Base-by-base conservation (phyloP, 2,888 invertebrate genomes). In the Maniola hyperantus region DNA sequence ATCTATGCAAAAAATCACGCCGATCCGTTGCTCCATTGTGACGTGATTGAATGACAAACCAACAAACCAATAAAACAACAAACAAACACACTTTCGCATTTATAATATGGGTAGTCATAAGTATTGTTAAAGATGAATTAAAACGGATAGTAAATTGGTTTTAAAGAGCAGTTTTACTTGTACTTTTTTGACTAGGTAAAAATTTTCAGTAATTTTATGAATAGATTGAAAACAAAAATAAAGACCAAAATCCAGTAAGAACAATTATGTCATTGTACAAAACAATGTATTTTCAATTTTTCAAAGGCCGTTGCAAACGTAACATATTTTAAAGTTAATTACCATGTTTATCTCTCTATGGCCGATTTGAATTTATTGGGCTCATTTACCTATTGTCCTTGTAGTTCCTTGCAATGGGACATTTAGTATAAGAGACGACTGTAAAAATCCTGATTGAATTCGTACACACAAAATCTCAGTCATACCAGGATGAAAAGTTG, bases 361-460 rank as follows among this genome's bases (percentile, higher is more conserved):
- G 26, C 36, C 39, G 8, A 36, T 57, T 42, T 58, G 36, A 50
- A 36, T 42, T 33, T 71, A 59, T 48, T 48, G 62, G 62, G 62
- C 61, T 64, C 70, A 51, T 66, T 63, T 63, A 68, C 71, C 68
- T 66, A 68, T 53, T 65, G 68, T 66, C 69, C 66, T 72, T 70
- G 66, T 48, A 58, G 64, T 54, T 66, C 42, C 58, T 55, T 66
- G 66, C 65, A 73, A 26, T 64, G 55, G 39, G 65, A 58, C 55
- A 13, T 42, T 36, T 51, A 53, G 62, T 51, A 26, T 53, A 26
- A 26, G 62, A 62, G 51, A 39, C 53, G n/a, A 36, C 46, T 39
- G n/a, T 8, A 20, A n/a, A 50, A 11, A 33, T 15, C 8, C 8
- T n/a, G 33, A 11, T 18, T 10, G 5, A 10, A 15, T 33, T 42